phyloP scores from a whole-genome alignment of 2,797 vertebrate species.

The Iguana delicatissima region DNA sequence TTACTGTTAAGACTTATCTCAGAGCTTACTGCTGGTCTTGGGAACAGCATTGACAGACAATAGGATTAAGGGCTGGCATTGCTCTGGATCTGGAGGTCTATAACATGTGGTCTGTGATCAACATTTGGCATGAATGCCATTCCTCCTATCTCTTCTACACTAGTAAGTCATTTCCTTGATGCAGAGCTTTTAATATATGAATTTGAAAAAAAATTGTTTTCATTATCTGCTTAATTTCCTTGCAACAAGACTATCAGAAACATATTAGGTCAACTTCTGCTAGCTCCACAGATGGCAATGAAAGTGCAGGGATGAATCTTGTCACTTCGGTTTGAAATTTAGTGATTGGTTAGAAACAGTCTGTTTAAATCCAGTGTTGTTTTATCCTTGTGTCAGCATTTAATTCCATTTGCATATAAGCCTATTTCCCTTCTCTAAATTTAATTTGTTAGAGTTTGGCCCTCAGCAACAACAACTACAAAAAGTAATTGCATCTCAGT shows the following conservation, averaged over 20 bases:
- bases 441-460: constrained; percentile 78
- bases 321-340: constrained; percentile 74
- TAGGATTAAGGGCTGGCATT: constrained; percentile 35
- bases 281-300: constrained; percentile 68
- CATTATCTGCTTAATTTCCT: constrained; percentile 67
- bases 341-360: constrained; percentile 75
- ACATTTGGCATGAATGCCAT: constrained; percentile 62
- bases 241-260: constrained; percentile 70
- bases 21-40: constrained; percentile 56
- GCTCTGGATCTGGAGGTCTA: constrained; percentile 51
- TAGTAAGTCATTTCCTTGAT: constrained; percentile 72
- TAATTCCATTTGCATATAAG: constrained; percentile 82
- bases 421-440: constrained; percentile 78
- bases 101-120: constrained; percentile 56
- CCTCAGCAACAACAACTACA: constrained; percentile 70
- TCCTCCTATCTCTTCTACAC: constrained; percentile 59
- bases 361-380: constrained; percentile 73
- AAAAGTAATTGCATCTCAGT: constrained; percentile 74
- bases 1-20: constrained; percentile 10
- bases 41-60: not conserved
- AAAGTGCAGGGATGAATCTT: constrained; percentile 72
- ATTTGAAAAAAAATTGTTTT: constrained; percentile 55
- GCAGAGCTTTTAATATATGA: constrained; percentile 76
- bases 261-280: constrained; percentile 54
- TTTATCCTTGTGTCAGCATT: constrained; percentile 80